Percentiles rank a stretch among this genome's conserved stretches.
Conservation (phyloP, 2,888 invertebrate species). For the Folsomia candida region DNA sequence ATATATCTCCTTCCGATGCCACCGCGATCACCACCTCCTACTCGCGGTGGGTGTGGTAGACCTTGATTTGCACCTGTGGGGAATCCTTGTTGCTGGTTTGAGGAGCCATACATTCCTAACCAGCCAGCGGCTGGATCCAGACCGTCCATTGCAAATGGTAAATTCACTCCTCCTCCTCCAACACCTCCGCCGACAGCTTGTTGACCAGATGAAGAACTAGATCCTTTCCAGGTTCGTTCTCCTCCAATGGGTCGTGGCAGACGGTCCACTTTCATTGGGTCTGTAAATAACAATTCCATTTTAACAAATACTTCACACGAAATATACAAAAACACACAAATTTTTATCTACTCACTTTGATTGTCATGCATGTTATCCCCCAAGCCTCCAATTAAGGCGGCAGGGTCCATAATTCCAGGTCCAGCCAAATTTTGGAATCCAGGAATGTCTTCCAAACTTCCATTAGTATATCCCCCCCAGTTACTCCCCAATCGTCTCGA, state of each 20-base stretch:
- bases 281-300: conserved; percentile 16
- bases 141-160: conserved; percentile 25
- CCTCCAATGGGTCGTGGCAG: conserved; percentile 49
- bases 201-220: conserved; percentile 15
- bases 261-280: conserved; percentile 38
- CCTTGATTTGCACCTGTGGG: conserved; percentile 17
- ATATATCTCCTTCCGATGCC: conserved; percentile 42
- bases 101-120: not conserved
- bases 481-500: not conserved
- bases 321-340: conserved; percentile 1
- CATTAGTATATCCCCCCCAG: conserved; percentile 12
- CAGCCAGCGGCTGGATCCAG: conserved; percentile 17
- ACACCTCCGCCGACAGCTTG: conserved; percentile 16
- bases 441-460: conserved; percentile 24
- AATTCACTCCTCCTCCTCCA: conserved; percentile 21
- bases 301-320: not conserved
- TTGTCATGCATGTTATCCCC: conserved; percentile 35
- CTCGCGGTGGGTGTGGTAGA: conserved; percentile 23
- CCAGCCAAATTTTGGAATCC: conserved; percentile 30
- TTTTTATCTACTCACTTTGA: conserved; percentile 37
- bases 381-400: not conserved
- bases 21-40: conserved; percentile 24
- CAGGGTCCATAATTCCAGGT: conserved; percentile 14
- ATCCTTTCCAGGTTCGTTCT: conserved; percentile 40
- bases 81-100: conserved; percentile 28